These are phyloP conservation scores for Tinamus guttatus DNA, from an alignment of 2,113 vertebrate species.

Conservation along the genomic window DNA sequence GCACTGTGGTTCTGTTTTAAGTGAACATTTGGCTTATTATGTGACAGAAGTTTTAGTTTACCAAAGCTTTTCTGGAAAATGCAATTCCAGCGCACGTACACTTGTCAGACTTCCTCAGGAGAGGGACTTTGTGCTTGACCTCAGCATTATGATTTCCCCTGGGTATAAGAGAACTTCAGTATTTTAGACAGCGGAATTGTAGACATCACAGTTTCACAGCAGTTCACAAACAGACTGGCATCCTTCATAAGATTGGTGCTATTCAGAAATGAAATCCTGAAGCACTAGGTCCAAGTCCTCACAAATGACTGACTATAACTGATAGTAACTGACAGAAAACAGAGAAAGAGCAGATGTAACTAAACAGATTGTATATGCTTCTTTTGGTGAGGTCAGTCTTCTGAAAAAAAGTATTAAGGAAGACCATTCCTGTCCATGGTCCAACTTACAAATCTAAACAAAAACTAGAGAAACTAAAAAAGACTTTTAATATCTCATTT, in stretches of 20 bases:
- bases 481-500: background rate
- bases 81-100: background rate
- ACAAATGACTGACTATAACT: background rate
- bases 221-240: background rate
- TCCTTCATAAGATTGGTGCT: background rate
- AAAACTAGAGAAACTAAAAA: background rate
- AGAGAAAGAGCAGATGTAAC: background rate
- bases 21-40: background rate
- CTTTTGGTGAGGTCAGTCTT: background rate
- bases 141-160: background rate
- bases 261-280: background rate
- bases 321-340: background rate
- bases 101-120: background rate
- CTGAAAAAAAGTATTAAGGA: background rate
- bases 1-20: background rate
- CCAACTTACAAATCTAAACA: background rate
- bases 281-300: background rate
- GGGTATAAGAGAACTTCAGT: background rate
- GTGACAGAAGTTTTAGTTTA: background rate
- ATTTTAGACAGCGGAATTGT: background rate
- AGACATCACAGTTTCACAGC: background rate
- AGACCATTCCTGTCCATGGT: background rate
- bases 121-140: background rate
- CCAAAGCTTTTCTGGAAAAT: background rate
- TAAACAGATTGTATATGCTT: background rate